Base-by-base conservation (phyloP, 2,113 vertebrate genomes). In the Isurus oxyrinchus region DNA sequence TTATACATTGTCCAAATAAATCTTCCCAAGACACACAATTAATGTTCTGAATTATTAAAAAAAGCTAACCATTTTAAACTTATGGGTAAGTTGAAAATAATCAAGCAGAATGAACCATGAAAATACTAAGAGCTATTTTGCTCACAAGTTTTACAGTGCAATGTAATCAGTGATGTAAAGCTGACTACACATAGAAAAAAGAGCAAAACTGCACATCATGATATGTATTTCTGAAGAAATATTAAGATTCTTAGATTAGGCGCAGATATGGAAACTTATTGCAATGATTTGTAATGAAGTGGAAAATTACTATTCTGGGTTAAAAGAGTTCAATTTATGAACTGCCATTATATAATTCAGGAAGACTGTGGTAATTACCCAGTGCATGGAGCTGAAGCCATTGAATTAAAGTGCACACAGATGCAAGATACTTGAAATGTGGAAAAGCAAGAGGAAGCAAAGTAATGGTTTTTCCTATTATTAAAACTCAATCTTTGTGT, bases 251-350 rank as follows among this genome's bases (percentile, higher is more conserved):
- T 95, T 25, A 31, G 76, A 76, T 72, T 44, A 72, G 67, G 13
- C 35, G 67, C 67, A 72, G 49, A 95, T 76, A 95, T 69, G 66
- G 94, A 76, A 95, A 72, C 67, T 67, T 76, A 95, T 95, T 72
- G 25, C 44, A 69, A 76, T 72, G 67, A 76, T 95, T 69, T 69
- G 44, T 95, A 55, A 95, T 95, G 94, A 95, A 95, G 67, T 95
- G 94, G 94, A 95, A 95, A 95, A 76, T 95, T 95, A 72, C 94
- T 69, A 69, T 72, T 72, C 49, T 53, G 94, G 66, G 94, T 95
- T 95, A 95, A 95, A 95, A 72, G 67, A 95, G 94, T 95, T 72
- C 94, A 95, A 95, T 95, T 95, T 95, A 95, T 95, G 94, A 95
- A 95, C 94, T 95, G 67, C 94, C 66, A 95, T 95, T 95, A 95